Conservation (phyloP, 2,888 invertebrate species). For the Acronicta aceris region DNA sequence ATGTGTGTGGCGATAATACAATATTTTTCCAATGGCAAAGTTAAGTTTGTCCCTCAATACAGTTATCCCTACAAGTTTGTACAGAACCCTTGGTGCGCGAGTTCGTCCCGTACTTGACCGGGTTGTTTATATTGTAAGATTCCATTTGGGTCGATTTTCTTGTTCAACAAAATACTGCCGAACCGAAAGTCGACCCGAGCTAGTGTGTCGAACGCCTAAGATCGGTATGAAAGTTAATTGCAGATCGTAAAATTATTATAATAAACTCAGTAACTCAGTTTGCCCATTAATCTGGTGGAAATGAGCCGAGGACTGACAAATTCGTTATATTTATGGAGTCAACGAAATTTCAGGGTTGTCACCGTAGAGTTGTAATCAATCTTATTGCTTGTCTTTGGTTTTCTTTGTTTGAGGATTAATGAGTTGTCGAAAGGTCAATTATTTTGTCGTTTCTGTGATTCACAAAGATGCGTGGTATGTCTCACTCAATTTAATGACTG, state of each 20-base stretch:
- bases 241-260: slow-evolving; percentile 66
- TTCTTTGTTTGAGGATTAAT: slow-evolving; percentile 45
- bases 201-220: slow-evolving; percentile 1
- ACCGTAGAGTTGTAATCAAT: slow-evolving; percentile 34
- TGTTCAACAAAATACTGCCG: no score
- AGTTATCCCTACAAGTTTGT: no score
- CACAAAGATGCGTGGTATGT: slow-evolving; percentile 5
- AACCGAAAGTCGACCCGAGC: no score
- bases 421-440: slow-evolving; percentile 30
- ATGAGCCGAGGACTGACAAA: slow-evolving; percentile 75
- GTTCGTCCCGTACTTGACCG: no score
- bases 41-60: no score
- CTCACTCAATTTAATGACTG: not conserved
- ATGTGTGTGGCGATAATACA: no score
- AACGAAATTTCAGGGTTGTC: slow-evolving; percentile 68
- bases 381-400: slow-evolving; percentile 26
- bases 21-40: no score
- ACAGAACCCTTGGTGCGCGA: no score
- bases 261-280: slow-evolving; percentile 61
- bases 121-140: no score
- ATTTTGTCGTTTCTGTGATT: slow-evolving; percentile 8
- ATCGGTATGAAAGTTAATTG: slow-evolving; percentile 48
- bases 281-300: slow-evolving; percentile 64
- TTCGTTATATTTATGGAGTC: slow-evolving; percentile 71
- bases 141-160: no score